Conservation (phyloP, 2,888 invertebrate species). For the Apamea epomidion region DNA sequence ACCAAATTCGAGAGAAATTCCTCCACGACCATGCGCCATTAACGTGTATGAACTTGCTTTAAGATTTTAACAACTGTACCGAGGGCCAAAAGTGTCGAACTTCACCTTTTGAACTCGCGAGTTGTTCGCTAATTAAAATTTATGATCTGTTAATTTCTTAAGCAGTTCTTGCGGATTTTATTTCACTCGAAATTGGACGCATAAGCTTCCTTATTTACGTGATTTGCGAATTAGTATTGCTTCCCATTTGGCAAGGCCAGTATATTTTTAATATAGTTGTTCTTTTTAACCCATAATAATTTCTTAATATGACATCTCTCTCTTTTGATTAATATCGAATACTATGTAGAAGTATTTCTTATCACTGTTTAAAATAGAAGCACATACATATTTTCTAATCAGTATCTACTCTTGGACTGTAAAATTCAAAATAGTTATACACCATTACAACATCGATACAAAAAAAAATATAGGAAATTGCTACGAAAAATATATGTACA, state of each 20-base stretch:
- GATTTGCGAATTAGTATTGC: conserved; percentile 14
- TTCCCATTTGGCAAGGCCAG: conserved; percentile 5
- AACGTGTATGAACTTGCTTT: conserved; percentile 24
- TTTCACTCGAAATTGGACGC: conserved; percentile 1
- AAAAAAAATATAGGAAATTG: not conserved
- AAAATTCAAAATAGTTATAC: no score
- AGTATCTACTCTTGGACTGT: not conserved
- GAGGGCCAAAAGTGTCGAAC: conserved; percentile 51
- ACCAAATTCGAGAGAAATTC: not conserved
- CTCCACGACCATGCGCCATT: not conserved
- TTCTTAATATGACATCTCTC: not conserved
- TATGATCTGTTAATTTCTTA: conserved; percentile 44
- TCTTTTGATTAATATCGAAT: not conserved
- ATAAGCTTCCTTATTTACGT: conserved; percentile 28
- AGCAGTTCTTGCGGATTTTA: conserved; percentile 9
- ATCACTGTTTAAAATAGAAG: not conserved
- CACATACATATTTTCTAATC: not conserved
- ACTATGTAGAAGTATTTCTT: not conserved
- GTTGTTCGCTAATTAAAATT: conserved; percentile 49
- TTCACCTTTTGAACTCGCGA: conserved; percentile 63
- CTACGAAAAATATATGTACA: not conserved
- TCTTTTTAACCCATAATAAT: not conserved
- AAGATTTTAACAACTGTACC: conserved; percentile 3
- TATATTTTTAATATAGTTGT: not conserved
- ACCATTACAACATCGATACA: not conserved